phyloP scores from a whole-genome alignment of 2,113 vertebrate genomes.

The Phyllostomus hastatus region DNA sequence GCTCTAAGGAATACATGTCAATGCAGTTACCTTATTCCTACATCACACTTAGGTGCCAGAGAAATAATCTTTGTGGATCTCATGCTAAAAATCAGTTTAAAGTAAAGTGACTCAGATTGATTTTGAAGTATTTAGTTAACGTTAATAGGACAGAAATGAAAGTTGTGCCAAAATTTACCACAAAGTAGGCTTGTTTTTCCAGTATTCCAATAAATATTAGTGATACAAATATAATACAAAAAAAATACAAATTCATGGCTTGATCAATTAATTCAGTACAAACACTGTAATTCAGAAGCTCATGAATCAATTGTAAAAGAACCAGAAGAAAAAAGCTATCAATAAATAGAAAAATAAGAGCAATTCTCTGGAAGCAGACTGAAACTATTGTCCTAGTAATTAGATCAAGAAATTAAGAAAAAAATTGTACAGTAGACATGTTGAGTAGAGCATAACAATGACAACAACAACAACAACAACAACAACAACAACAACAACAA shows the following conservation, averaged over 20 bases:
- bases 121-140: constrained; percentile 42
- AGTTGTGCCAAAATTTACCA: neutral
- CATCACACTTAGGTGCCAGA: constrained; percentile 39
- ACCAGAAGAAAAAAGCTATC: neutral
- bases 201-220: constrained; percentile 10
- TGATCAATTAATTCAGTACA: neutral
- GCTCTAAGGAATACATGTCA: constrained; percentile 69
- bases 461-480: too few species aligned
- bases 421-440: neutral
- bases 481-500: too few species aligned
- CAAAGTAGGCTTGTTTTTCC: neutral
- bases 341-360: neutral
- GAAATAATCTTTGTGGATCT: constrained; percentile 37
- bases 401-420: neutral
- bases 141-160: neutral
- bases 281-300: neutral
- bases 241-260: neutral
- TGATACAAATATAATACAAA: neutral
- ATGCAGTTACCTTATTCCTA: constrained; percentile 65
- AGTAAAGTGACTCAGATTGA: neutral
- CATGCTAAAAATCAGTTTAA: constrained; percentile 49
- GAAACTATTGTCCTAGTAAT: neutral
- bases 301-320: neutral
- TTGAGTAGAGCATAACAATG: neutral
- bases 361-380: neutral